Evolutionary conservation across 2,888 invertebrate species (phyloP).

Genomic region (Dromius quadrimaculatus): DNA sequence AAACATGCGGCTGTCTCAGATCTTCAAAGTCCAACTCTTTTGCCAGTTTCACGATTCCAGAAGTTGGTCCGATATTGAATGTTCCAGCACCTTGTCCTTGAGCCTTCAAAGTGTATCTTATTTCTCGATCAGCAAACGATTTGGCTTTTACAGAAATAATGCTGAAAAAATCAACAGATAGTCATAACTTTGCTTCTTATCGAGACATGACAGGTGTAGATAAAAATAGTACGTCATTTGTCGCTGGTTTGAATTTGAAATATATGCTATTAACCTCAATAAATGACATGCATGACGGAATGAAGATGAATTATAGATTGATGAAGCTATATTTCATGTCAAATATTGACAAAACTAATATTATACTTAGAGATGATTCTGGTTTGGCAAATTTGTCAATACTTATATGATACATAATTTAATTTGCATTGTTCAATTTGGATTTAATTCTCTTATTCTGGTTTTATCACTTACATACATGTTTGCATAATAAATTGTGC

Average conservation of each 20-base stretch:
- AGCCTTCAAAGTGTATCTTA: conserved; percentile 94
- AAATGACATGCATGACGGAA: conserved; percentile 17
- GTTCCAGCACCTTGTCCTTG: conserved; percentile 95
- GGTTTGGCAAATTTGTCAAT: conserved; percentile 18
- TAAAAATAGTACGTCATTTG: conserved; percentile 22
- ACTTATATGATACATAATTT: conserved; percentile 25
- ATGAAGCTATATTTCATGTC: conserved; percentile 20
- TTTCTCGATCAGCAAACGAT: conserved; percentile 96
- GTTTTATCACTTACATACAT: too few relatives aligned
- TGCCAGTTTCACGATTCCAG: conserved; percentile 94
- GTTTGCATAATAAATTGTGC: too few relatives aligned
- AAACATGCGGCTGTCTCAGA: conserved; percentile 92
- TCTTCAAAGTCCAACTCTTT: conserved; percentile 98
- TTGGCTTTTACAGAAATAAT: conserved; percentile 97
- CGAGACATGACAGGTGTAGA: not conserved
- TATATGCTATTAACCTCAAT: conserved; percentile 23
- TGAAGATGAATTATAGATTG: conserved; percentile 19
- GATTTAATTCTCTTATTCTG: too few relatives aligned
- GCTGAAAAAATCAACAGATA: conserved; percentile 70
- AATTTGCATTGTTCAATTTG: conserved; percentile 20
- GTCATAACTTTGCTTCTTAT: not conserved
- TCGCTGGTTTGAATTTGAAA: conserved; percentile 12
- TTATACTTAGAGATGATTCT: conserved; percentile 6
- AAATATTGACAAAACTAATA: conserved; percentile 21
- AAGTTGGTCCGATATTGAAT: conserved; percentile 94